Percentiles rank a stretch among this genome's conserved stretches.
Conservation (phyloP, 2,888 invertebrate genomes). For the Macrosiphum euphorbiae region DNA sequence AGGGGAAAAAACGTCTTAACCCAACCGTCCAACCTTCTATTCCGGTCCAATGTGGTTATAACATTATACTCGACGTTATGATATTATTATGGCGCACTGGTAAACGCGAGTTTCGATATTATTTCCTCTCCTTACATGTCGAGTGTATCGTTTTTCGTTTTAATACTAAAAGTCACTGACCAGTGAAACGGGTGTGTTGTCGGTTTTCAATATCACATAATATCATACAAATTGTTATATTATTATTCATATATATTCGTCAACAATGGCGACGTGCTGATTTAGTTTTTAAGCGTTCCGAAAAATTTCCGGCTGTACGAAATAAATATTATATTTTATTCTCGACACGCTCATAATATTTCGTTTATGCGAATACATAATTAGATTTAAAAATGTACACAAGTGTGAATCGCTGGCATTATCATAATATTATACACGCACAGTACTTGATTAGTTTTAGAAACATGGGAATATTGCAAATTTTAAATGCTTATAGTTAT, state of each 20-base stretch:
- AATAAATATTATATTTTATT: slow-evolving; percentile 12
- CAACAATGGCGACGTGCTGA: neutral
- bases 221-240: neutral
- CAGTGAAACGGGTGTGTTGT: slow-evolving; percentile 5
- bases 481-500: neutral
- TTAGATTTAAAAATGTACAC: neutral
- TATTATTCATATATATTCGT: neutral
- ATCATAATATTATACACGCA: neutral
- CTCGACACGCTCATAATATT: neutral
- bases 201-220: slow-evolving; percentile 12
- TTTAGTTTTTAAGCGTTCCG: neutral
- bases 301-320: neutral
- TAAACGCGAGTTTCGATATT: neutral
- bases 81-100: neutral
- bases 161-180: slow-evolving; percentile 35
- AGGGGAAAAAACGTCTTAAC: neutral
- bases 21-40: slow-evolving; percentile 40
- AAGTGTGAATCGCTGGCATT: neutral
- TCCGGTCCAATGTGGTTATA: slow-evolving; percentile 48
- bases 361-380: neutral
- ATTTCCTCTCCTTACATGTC: neutral
- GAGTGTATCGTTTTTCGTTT: slow-evolving; percentile 35
- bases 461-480: neutral
- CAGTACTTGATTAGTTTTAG: neutral
- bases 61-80: neutral